Percentiles rank a stretch among this genome's conserved stretches.
These are phyloP conservation scores for Chroicocephalus ridibundus DNA, from an alignment of 2,113 vertebrate species.

Conservation along the genomic window DNA sequence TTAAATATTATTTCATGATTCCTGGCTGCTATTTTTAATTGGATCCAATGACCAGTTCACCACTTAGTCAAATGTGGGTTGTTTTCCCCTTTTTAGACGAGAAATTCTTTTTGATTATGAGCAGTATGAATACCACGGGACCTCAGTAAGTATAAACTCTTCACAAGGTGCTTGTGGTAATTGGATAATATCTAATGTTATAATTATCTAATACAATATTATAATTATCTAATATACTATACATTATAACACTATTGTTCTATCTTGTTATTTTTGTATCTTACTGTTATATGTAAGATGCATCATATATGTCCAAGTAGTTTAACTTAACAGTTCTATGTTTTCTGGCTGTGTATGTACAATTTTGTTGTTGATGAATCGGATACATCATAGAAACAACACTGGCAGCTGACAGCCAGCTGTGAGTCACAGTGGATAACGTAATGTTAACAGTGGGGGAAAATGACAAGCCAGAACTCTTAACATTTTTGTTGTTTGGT, in stretches of 20 bases:
- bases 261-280: neutral
- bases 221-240: neutral
- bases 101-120: constrained; percentile 98
- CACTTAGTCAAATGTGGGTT: neutral
- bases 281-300: neutral
- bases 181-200: neutral
- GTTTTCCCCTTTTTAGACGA: constrained; percentile 73
- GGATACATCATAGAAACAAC: neutral
- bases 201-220: neutral
- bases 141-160: constrained; percentile 85
- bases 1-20: neutral
- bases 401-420: neutral
- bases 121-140: constrained; percentile 96
- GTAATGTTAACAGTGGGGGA: neutral
- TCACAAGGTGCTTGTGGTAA: too few relatives aligned
- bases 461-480: neutral
- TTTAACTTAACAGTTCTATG: neutral
- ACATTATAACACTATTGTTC: neutral
- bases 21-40: neutral
- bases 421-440: neutral
- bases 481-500: neutral
- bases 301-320: neutral
- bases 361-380: neutral
- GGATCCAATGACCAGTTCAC: neutral
- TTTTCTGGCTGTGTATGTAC: neutral